Conservation (phyloP, 2,888 invertebrate species). For the Acanthosepion pharaonis region DNA sequence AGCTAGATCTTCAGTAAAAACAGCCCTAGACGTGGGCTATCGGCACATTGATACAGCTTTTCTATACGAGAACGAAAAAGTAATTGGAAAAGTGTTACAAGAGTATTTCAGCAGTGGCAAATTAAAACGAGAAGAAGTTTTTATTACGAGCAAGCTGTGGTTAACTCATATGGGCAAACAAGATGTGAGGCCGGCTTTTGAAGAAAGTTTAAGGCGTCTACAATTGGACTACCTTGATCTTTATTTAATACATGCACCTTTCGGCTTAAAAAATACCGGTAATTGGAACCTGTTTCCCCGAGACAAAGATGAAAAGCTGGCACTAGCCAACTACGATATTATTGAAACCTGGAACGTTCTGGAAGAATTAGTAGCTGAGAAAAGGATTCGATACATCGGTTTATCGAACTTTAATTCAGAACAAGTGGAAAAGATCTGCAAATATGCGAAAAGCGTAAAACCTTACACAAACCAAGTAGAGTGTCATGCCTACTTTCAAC, state of each 20-base stretch:
- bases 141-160: constrained; percentile 64
- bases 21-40: constrained; percentile 61
- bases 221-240: constrained; percentile 61
- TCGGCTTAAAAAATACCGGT: constrained; percentile 58
- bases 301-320: constrained; percentile 52
- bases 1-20: constrained; percentile 58
- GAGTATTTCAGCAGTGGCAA: constrained; percentile 56
- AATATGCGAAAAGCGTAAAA: constrained; percentile 52
- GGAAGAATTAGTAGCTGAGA: constrained; percentile 56
- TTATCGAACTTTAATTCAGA: constrained; percentile 65
- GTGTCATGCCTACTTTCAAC: constrained; percentile 65
- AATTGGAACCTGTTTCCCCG: constrained; percentile 55
- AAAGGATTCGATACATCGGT: constrained; percentile 60
- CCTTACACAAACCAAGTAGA: constrained; percentile 66
- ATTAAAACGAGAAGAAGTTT: constrained; percentile 59
- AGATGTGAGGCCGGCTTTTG: constrained; percentile 56
- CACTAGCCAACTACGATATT: constrained; percentile 57
- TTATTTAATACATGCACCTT: constrained; percentile 66
- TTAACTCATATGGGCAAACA: constrained; percentile 53
- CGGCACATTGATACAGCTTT: constrained; percentile 65
- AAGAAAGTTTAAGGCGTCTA: constrained; percentile 61
- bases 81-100: constrained; percentile 60
- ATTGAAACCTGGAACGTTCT: constrained; percentile 62
- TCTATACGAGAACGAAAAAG: constrained; percentile 61
- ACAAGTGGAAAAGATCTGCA: constrained; percentile 60